phyloP scores from a whole-genome alignment of 2,797 vertebrate species.

The Cygnus olor region DNA sequence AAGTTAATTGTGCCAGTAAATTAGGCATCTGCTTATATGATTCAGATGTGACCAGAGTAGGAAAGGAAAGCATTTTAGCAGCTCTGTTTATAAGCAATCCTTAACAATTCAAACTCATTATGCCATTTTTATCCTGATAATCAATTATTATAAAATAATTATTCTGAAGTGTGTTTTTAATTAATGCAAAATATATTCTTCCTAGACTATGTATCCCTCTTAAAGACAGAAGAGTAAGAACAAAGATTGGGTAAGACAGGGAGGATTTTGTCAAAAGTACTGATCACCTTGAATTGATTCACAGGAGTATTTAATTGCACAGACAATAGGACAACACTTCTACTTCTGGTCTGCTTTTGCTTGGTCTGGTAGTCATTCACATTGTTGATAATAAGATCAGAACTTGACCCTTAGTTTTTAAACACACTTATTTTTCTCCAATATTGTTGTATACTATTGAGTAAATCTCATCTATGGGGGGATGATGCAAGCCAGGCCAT shows the following conservation, averaged over 20 bases:
- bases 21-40: neutral
- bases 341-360: neutral
- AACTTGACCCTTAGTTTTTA: neutral
- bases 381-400: neutral
- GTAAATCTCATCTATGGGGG: neutral
- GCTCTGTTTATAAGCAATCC: neutral
- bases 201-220: neutral
- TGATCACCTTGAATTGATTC: neutral
- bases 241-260: neutral
- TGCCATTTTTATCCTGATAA: neutral
- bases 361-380: neutral
- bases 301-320: neutral
- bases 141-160: neutral
- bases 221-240: neutral
- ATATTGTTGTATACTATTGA: neutral
- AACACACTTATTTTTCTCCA: neutral
- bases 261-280: neutral
- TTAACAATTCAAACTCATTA: neutral
- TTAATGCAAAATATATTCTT: neutral
- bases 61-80: neutral
- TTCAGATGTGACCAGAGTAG: neutral
- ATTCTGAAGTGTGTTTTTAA: neutral
- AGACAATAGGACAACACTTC: neutral
- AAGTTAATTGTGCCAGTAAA: neutral
- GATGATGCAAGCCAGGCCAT: neutral